Base-by-base conservation (phyloP, 2,113 vertebrate genomes). In the Pelobates fuscus region DNA sequence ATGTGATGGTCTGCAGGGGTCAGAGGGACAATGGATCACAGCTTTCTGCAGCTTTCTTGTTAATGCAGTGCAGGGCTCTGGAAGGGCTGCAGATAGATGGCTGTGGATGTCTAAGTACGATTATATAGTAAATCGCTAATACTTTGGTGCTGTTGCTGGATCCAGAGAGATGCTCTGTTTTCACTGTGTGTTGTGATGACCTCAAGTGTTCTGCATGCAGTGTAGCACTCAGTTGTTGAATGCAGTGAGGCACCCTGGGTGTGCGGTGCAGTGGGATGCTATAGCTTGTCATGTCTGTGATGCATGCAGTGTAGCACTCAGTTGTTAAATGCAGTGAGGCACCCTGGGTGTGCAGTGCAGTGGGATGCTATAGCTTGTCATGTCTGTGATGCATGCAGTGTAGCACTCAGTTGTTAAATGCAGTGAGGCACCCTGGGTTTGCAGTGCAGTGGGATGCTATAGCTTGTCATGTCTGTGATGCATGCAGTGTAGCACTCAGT, bases 1-100 rank as follows among this genome's bases (percentile, higher is more conserved):
- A 23, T 17, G 61, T 10, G 41, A 76, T 76, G 27, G 20, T 60
- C 73, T 76, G 65, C 64, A 76, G 65, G 62, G 65, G 73, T 76
- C 73, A 68, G 7, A 17, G 21, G n/a, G 46, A 46, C 65, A 5
- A 18, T 25, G 43, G 41, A 17, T 46, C 55, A 52, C 20, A 37
- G 57, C 6, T 14, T n/a, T 24, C 37, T 65, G 37, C 20, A 11
- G 17, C 8, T n/a, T 25, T 46, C 18, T 29, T 58, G 27, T 43
- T 21, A 62, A 52, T 71, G 59, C 57, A 29, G 25, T 49, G 58
- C n/a, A 10, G 32, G 23, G 55, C 49, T 71, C 17, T 25, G 41
- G 21, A 52, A n/a, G 26, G n/a, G 23, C 32, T 62, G 59, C 23
- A 32, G 12, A 62, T 25, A 29, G n/a, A n/a, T n/a, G n/a, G n/a